Conservation (phyloP, 2,888 invertebrate species). For the Apoda limacodes region DNA sequence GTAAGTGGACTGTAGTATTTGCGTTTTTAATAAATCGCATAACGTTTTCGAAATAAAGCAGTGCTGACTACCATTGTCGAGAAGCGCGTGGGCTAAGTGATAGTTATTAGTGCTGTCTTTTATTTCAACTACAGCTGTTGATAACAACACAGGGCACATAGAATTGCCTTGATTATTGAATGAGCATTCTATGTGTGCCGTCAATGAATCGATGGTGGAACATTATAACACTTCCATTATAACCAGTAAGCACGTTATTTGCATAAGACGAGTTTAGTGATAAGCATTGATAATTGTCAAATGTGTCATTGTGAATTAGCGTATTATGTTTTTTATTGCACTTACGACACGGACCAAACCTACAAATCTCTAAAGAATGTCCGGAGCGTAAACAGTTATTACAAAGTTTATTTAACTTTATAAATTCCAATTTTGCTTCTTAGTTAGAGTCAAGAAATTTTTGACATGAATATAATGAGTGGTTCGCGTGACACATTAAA, state of each 20-base stretch:
- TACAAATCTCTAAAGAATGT: conserved; percentile 3
- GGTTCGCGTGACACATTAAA: conserved; percentile 8
- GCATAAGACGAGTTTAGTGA: neutral
- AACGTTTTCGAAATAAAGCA: conserved; percentile 19
- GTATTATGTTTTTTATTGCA: conserved; percentile 15
- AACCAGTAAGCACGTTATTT: too few species aligned
- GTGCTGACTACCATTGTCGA: conserved; percentile 21
- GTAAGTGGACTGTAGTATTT: conserved; percentile 21
- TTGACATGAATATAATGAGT: conserved; percentile 7
- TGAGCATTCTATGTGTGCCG: neutral
- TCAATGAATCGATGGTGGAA: too few species aligned
- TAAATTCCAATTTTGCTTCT: conserved; percentile 4
- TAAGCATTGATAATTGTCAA: neutral
- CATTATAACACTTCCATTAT: too few species aligned
- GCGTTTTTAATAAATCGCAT: conserved; percentile 13
- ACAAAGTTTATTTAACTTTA: conserved; percentile 7
- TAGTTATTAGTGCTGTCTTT: conserved; percentile 7
- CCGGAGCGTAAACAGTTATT: conserved; percentile 8
- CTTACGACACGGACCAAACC: conserved; percentile 12
- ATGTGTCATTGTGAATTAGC: conserved; percentile 9
- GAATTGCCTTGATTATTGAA: too few species aligned
- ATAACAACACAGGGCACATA: conserved; percentile 18
- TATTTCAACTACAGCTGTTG: conserved; percentile 19
- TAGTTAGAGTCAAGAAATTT: conserved; percentile 1
- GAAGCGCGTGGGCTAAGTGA: too few species aligned